Percentiles rank a stretch among this genome's conserved stretches.
phyloP scores from a whole-genome alignment of 2,888 invertebrate genomes.

The Drosophila maculinotata region DNA sequence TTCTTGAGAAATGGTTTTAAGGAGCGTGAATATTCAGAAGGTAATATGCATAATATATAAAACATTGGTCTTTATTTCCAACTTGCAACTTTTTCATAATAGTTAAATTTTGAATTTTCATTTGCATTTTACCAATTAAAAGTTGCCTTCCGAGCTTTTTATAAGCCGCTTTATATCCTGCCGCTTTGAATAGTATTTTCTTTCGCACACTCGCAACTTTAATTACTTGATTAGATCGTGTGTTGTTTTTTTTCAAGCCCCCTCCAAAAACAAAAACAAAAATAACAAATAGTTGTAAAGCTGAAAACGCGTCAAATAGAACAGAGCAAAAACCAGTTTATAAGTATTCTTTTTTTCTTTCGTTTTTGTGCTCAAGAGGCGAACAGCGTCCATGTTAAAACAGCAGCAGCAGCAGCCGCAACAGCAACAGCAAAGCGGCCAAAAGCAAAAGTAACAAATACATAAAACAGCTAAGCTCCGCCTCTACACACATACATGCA shows the following conservation, averaged over 20 bases:
- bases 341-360: constrained; percentile 10
- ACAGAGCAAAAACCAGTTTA: constrained; percentile 56
- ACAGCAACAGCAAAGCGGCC: constrained; percentile 19
- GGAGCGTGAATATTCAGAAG: no score
- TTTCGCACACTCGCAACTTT: constrained; percentile 44
- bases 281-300: constrained; percentile 18
- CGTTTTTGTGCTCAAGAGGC: constrained; percentile 25
- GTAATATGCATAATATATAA: no score
- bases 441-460: constrained; percentile 50
- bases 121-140: constrained; percentile 41
- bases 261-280: constrained; percentile 4
- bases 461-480: constrained; percentile 45
- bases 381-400: constrained; percentile 59
- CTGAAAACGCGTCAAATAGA: constrained; percentile 52
- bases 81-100: no score
- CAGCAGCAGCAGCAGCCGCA: constrained; percentile 15
- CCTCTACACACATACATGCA: constrained; percentile 13
- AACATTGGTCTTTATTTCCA: no score
- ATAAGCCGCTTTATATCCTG: constrained; percentile 20
- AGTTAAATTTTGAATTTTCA: constrained; percentile 1
- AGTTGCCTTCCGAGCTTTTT: constrained; percentile 33
- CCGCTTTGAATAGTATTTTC: constrained; percentile 8
- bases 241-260: constrained; percentile 11
- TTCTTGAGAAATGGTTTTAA: no score
- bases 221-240: constrained; percentile 60